Evolutionary conservation across 2,797 vertebrate genomes (phyloP).

Genomic region (Trichosurus vulpecula): DNA sequence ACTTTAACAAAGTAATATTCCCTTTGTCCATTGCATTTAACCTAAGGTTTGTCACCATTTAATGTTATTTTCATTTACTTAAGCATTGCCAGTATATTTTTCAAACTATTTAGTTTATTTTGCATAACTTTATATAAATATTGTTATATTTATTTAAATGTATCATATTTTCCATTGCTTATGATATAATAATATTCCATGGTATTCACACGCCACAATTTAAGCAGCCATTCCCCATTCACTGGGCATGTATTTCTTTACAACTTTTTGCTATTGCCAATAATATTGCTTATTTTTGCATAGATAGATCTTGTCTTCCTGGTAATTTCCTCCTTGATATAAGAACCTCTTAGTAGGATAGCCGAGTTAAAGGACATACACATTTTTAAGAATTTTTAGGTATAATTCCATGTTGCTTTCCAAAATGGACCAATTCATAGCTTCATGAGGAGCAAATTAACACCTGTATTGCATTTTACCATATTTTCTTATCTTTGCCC

Average conservation of each 20-base stretch:
- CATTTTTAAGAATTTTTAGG: background rate
- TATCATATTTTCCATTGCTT: background rate
- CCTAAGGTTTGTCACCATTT: background rate
- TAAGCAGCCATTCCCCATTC: background rate
- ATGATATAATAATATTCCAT: background rate
- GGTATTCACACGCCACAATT: background rate
- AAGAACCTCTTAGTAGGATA: background rate
- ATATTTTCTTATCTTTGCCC: conserved; percentile 39
- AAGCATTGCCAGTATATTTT: background rate
- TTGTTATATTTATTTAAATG: background rate
- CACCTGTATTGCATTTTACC: conserved; percentile 15
- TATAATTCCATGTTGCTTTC: background rate
- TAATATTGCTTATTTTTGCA: background rate
- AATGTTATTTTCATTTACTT: background rate
- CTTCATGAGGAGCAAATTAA: background rate
- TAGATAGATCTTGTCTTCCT: background rate
- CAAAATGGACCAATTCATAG: background rate
- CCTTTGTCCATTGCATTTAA: background rate
- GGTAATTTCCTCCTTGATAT: background rate
- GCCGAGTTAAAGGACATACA: background rate
- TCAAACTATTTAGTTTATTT: background rate
- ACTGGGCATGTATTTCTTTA: background rate
- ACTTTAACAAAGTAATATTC: background rate
- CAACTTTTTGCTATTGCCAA: background rate
- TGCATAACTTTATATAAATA: background rate